phyloP scores from a whole-genome alignment of 2,888 invertebrate genomes.

The Nephrotoma appendiculata region DNA sequence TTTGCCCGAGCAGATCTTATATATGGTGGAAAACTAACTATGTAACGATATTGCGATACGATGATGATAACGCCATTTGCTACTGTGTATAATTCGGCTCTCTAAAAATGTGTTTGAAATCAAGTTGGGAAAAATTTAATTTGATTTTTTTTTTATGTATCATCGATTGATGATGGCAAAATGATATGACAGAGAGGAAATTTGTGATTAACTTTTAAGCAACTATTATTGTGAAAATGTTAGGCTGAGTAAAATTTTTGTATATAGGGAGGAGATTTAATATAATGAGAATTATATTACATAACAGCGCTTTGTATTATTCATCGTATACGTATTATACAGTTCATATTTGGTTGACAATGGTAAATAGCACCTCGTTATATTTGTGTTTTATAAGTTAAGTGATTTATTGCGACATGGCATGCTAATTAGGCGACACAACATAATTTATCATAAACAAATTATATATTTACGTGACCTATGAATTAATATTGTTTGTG shows the following conservation, averaged over 20 bases:
- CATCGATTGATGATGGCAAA: neutral
- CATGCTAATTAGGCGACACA: neutral
- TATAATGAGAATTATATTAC: neutral
- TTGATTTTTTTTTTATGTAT: neutral
- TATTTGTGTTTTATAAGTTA: neutral
- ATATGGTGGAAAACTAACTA: neutral
- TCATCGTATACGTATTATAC: neutral
- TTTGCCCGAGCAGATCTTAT: neutral
- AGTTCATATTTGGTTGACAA: neutral
- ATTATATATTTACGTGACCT: too few species aligned
- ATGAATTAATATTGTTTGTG: too few species aligned
- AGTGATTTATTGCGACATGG: neutral
- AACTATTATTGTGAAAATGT: neutral
- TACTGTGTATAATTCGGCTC: neutral
- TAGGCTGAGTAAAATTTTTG: neutral
- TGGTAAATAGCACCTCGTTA: neutral
- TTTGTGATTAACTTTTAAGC: neutral
- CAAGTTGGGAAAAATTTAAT: neutral
- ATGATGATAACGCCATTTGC: neutral
- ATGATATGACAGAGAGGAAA: neutral
- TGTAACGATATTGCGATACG: neutral
- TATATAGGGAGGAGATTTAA: neutral
- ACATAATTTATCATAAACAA: neutral
- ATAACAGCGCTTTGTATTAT: neutral
- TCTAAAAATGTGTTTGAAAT: neutral